Evolutionary conservation across 2,113 vertebrate species (phyloP), one percentile per base, ranked within the genome.

Genomic region (Tenrec ecaudatus): DNA sequence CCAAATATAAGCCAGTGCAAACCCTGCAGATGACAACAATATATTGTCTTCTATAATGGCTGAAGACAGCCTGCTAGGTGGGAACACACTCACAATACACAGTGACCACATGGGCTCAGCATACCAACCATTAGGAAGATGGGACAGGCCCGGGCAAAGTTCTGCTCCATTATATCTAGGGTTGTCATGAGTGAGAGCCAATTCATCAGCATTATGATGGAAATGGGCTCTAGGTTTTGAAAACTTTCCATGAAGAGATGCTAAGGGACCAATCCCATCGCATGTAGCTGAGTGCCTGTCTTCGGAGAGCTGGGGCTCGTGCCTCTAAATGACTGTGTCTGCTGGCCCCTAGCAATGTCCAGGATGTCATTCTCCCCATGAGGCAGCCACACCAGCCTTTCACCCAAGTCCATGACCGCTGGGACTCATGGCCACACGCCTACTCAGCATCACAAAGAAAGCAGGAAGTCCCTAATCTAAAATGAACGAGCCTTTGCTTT

Each of bases 261-360:
- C 23, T 68, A 77, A 95, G 47, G 47, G 9, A 77, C 29, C 15
- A 7, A 29, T 3, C 58, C 22, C 16, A 33, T 17, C 15, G 31
- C 23, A 0, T 0, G 69, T 75, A 25, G 2, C 20, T 31, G 3
- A 9, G 4, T 6, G 69, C 15, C 31, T 85, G 31, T 71, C 82
- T 64, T 53, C n/a, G 4, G 58, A 78, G 4, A 82, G 29, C 64
- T 81, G 31, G 73, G 38, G 57, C 6, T 68, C 22, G 66, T 71
- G 64, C 69, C 79, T 92, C n/a, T 47, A 71, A 87, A 79, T 11
- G 68, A 75, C 69, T 78, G 53, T 86, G 40, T 86, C 94, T 81
- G 57, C 36, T 12, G 79, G 68, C 64, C 47, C 38, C 62, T 25
- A 2, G 68, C 40, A n/a, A 89, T 68, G 85, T 83, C 81, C 5